Percentiles rank a stretch among this genome's conserved stretches.
Conservation (phyloP, 2,888 invertebrate genomes). For the Apotomis turbidana region DNA sequence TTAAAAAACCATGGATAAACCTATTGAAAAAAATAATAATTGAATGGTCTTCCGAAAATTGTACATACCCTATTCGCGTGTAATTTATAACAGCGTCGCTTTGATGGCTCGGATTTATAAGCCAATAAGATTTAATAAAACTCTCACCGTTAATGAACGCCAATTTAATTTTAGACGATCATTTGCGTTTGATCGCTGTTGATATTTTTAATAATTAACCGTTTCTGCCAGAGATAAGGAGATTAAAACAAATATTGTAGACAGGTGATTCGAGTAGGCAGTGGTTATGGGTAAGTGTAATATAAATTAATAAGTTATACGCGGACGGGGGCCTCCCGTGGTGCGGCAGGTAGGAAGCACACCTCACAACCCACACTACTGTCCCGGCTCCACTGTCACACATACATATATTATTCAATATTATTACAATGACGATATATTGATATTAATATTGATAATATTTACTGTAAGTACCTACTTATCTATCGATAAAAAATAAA, state of each 20-base stretch:
- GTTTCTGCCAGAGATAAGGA: slow-evolving; percentile 68
- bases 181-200: slow-evolving; percentile 79
- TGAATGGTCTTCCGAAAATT: too few species aligned
- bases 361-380: slow-evolving; percentile 16
- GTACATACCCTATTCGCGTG: slow-evolving; percentile 42
- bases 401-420: slow-evolving; percentile 11
- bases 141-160: slow-evolving; percentile 71
- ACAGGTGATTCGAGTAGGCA: slow-evolving; percentile 76
- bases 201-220: slow-evolving; percentile 80
- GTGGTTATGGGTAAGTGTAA: slow-evolving; percentile 72
- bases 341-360: slow-evolving; percentile 48
- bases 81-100: slow-evolving; percentile 57
- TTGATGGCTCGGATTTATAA: slow-evolving; percentile 53
- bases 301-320: slow-evolving; percentile 81
- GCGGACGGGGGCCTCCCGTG: slow-evolving; percentile 66
- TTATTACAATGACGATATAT: slow-evolving; percentile 17
- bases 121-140: slow-evolving; percentile 75
- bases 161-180: slow-evolving; percentile 67
- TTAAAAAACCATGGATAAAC: too few species aligned
- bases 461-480: too few species aligned
- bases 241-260: slow-evolving; percentile 76
- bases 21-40: too few species aligned
- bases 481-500: too few species aligned
- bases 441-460: too few species aligned
- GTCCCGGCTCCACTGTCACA: slow-evolving; percentile 20